A percentile compares a stretch with the other conserved stretches of the same genome.
phyloP scores from a whole-genome alignment of 2,888 invertebrate genomes.

The Archaeoteleia sp. region DNA sequence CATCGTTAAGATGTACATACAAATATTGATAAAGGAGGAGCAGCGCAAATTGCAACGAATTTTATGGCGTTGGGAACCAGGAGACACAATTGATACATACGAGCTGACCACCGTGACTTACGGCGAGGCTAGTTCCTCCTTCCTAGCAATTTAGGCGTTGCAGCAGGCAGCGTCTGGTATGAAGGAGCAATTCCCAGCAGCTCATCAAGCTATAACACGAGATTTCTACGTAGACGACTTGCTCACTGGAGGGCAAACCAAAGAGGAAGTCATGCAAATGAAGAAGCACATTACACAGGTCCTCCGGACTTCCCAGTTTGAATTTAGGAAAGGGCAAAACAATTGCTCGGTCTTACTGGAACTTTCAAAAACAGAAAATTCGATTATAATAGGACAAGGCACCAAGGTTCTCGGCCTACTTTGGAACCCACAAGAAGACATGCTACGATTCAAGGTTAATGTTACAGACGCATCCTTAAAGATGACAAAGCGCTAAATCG shows the following conservation, averaged over 20 bases:
- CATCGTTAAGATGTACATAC: too few relatives aligned
- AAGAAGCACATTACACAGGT: constrained; percentile 23
- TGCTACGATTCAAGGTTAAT: not conserved
- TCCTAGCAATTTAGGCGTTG: constrained; percentile 51
- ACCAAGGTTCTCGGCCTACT: constrained; percentile 8
- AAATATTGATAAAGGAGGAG: not conserved
- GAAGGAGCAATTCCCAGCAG: constrained; percentile 36
- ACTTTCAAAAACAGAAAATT: not conserved
- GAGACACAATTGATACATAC: constrained; percentile 3
- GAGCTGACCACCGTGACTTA: constrained; percentile 56
- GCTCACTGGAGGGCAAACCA: constrained; percentile 25
- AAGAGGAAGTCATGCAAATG: constrained; percentile 4
- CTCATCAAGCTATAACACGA: constrained; percentile 13
- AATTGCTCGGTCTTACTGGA: not conserved
- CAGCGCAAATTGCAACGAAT: not conserved
- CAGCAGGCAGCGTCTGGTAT: constrained; percentile 50
- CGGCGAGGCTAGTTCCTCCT: constrained; percentile 56
- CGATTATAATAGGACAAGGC: not conserved
- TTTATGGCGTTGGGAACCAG: not conserved
- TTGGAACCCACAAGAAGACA: constrained; percentile 1
- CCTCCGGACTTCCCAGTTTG: constrained; percentile 18
- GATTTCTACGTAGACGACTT: constrained; percentile 49
- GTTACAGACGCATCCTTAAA: not conserved
- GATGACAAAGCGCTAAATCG: not conserved
- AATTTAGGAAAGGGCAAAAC: constrained; percentile 30